phyloP scores from a whole-genome alignment of 37 sponge, comb jelly and placozoan genomes.

The Halichondria panicea region DNA sequence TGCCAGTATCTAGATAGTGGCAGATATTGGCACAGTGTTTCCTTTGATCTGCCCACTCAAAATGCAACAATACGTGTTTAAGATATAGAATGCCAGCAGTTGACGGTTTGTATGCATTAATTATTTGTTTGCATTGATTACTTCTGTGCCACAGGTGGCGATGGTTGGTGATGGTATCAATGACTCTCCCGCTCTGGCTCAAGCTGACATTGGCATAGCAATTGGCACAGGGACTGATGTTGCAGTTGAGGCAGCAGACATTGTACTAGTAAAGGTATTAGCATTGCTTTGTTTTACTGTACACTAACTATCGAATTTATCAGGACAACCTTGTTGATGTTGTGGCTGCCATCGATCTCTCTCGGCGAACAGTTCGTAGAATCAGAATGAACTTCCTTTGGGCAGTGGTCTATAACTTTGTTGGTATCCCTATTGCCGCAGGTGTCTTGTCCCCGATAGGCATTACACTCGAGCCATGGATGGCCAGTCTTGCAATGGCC shows the following conservation, averaged over 20 bases:
- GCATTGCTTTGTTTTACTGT: no score
- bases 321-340: conserved; percentile 98
- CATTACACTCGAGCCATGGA: conserved; percentile 88
- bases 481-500: conserved; percentile 97
- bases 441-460: conserved; percentile 83
- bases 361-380: conserved; percentile 79
- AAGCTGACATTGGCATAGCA: conserved; percentile 98
- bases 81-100: no score
- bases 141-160: conserved; percentile 72
- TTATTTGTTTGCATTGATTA: no score
- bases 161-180: conserved; percentile 99
- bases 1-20: no score
- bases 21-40: no score
- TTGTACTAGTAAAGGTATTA: conserved; percentile 92
- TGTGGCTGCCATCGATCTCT: conserved; percentile 88
- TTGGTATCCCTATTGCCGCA: conserved; percentile 97
- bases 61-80: no score
- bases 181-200: conserved; percentile 98
- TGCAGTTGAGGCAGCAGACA: conserved; percentile 97
- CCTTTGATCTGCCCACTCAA: no score
- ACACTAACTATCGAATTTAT: no score
- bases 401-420: conserved; percentile 89
- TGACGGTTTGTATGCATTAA: no score
- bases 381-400: conserved; percentile 92
- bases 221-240: conserved; percentile 99